phyloP scores from a whole-genome alignment of 2,888 invertebrate species.

The Rhagophthalmus giganteus region DNA sequence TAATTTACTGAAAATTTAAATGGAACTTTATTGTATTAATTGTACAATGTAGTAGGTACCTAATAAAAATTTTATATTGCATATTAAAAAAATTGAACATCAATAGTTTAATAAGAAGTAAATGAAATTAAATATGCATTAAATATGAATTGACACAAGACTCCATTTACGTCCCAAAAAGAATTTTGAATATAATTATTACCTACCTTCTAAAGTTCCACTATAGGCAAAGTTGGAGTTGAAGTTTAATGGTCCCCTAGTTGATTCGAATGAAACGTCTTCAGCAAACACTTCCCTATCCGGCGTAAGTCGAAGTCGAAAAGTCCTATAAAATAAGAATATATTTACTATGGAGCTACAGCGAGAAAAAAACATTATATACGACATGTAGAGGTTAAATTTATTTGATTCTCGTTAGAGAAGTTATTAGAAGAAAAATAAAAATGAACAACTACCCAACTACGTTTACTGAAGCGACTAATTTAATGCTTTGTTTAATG shows the following conservation, averaged over 20 bases:
- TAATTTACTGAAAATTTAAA: no score
- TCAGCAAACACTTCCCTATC: constrained; percentile 76
- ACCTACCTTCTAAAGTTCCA: constrained; percentile 85
- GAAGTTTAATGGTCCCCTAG: constrained; percentile 68
- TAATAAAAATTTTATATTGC: no score
- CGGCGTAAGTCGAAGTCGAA: constrained; percentile 73
- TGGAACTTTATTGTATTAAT: no score
- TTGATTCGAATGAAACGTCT: constrained; percentile 76
- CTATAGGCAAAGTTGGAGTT: constrained; percentile 75
- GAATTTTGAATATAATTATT: constrained; percentile 35
- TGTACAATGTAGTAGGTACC: no score
- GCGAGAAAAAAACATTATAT: not conserved
- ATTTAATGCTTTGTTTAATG: constrained; percentile 31
- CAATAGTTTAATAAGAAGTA: no score
- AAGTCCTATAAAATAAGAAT: constrained; percentile 77
- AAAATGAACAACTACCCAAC: constrained; percentile 6
- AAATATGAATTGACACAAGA: no score
- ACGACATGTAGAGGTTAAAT: not conserved
- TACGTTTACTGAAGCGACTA: constrained; percentile 17
- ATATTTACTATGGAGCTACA: not conserved
- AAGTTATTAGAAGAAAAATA: constrained; percentile 1
- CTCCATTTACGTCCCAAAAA: no score
- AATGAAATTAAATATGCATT: no score
- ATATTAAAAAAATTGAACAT: no score
- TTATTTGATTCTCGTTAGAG: not conserved